Percentiles rank a stretch among this genome's conserved stretches.
phyloP scores from a whole-genome alignment of 2,113 vertebrate genomes.

The Pimephales promelas region DNA sequence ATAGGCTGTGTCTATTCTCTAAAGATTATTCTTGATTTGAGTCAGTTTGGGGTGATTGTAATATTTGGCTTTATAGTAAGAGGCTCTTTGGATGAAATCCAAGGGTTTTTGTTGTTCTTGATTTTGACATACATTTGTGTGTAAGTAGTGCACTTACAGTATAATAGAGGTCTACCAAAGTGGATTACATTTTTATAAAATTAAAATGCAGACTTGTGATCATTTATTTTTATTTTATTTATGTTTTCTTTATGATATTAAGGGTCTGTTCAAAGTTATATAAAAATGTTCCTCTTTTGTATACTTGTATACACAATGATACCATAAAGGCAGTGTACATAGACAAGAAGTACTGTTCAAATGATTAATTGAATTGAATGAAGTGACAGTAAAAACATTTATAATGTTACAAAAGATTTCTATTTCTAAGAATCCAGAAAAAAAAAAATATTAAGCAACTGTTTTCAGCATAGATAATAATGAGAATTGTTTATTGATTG shows the following conservation, averaged over 20 bases:
- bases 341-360: background rate
- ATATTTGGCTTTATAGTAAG: conserved; percentile 15
- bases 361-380: no score
- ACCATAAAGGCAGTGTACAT: background rate
- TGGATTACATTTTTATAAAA: background rate
- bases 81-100: conserved; percentile 28
- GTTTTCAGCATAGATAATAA: background rate
- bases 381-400: background rate
- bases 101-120: conserved; percentile 11
- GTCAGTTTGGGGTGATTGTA: conserved; percentile 17
- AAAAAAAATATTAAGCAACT: background rate
- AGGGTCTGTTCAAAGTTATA: background rate
- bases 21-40: conserved; percentile 20
- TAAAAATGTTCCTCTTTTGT: background rate
- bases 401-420: background rate
- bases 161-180: background rate
- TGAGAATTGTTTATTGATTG: background rate
- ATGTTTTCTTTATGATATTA: background rate
- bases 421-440: background rate
- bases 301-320: background rate
- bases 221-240: no score
- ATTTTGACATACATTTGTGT: background rate
- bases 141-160: background rate
- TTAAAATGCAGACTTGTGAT: background rate
- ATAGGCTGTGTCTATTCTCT: background rate